Conservation (phyloP, 2,113 vertebrate species). For the Pholis gunnellus region DNA sequence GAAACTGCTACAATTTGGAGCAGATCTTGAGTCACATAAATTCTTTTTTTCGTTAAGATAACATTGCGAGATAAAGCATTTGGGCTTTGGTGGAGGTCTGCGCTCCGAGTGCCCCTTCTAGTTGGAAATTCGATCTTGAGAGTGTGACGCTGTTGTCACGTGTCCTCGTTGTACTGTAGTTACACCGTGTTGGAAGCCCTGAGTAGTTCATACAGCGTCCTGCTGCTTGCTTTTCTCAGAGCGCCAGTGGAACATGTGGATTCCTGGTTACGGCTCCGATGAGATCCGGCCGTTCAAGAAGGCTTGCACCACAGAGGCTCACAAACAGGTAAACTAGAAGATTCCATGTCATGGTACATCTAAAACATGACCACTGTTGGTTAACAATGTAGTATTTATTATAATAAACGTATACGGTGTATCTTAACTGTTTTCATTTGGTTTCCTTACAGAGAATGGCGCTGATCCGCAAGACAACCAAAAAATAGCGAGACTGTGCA, state of each 20-base stretch:
- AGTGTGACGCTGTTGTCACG: not conserved
- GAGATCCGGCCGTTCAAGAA: conserved; percentile 99
- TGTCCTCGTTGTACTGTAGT: not conserved
- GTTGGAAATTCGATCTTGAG: not conserved
- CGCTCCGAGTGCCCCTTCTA: not conserved
- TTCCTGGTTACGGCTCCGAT: conserved; percentile 98
- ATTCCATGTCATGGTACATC: not conserved
- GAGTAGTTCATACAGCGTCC: not conserved
- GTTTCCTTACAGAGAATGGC: conserved; percentile 94
- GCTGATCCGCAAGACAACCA: conserved; percentile 98
- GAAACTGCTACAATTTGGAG: not conserved
- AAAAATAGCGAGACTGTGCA: conserved; percentile 88
- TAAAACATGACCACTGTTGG: not conserved
- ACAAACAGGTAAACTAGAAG: conserved; percentile 92
- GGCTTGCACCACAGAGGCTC: conserved; percentile 99
- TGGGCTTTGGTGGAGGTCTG: not conserved
- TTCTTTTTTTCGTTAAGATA: too few species aligned
- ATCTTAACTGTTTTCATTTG: conserved; percentile 3
- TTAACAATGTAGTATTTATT: not conserved
- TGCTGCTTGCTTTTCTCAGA: conserved; percentile 82
- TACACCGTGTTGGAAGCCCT: not conserved
- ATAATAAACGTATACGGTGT: not conserved
- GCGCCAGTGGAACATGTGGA: conserved; percentile 99
- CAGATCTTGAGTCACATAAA: not conserved
- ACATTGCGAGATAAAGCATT: not conserved